Base-by-base conservation (phyloP, 2,113 vertebrate species). In the Malurus elegans region DNA sequence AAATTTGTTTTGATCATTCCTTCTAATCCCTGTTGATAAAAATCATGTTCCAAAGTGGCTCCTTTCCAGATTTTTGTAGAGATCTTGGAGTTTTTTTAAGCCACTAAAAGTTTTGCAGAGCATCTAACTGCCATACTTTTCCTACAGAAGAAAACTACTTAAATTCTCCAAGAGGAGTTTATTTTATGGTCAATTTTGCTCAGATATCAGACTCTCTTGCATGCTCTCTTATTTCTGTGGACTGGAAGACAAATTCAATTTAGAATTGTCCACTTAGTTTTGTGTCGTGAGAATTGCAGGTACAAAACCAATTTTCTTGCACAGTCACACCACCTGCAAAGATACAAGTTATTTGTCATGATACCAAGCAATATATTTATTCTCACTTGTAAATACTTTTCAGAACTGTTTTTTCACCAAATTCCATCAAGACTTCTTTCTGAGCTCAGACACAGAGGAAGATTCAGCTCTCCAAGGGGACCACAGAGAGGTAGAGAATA, bases 11-110 rank as follows among this genome's bases (percentile, higher is more conserved):
- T 86, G 58, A 94, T 73, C 69, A 18, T 78, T 83, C 44, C 12
- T 76, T 94, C 81, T 90, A 86, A 86, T 80, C 20, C 50, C 79
- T 40, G 32, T 40, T 67, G 75, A 85, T 61, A 79, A 95, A 94
- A 93, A 64, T 32, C 42, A 38, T 47, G n/a, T 38, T 95, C 57
- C 53, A 82, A 90, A 80, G 64, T 71, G 72, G 51, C 75, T 56
- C 65, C 36, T 78, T 88, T 90, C 74, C 85, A 93, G 64, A 56
- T 73, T 28, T 83, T 69, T 67, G 18, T 8, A 70, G 64, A 79
- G 10, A 79, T 62, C 50, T 87, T 62, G 80, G 66, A 73, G 60
- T 62, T 94, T 73, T 62, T 94, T 73, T 47, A 93, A 61, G 26
- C 31, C 38, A 66, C 42, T 87, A 45, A 70, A 92, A 48, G 11